phyloP scores from a whole-genome alignment of 2,113 vertebrate genomes.

The Rutilus rutilus region DNA sequence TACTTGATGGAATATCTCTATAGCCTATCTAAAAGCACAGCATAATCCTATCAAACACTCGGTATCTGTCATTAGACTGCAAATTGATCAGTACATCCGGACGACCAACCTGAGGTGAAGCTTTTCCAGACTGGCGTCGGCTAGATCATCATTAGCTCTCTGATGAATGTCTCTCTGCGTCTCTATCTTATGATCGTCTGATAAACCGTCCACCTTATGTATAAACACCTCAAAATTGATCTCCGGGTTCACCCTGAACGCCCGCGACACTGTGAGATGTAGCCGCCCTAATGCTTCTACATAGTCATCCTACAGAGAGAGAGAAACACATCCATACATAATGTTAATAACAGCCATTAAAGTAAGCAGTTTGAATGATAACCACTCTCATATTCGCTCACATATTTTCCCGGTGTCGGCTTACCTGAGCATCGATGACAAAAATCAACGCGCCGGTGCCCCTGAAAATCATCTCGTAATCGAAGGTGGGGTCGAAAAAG shows the following conservation, averaged over 20 bases:
- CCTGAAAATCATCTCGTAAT: slow-evolving; percentile 99
- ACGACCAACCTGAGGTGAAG: slow-evolving; percentile 90
- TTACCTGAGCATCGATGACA: slow-evolving; percentile 98
- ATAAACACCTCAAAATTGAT: slow-evolving; percentile 99
- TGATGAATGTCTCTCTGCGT: slow-evolving; percentile 98
- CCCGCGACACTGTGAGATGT: slow-evolving; percentile 96
- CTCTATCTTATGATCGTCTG: slow-evolving; percentile 99
- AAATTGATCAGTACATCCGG: background rate
- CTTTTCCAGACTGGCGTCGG: slow-evolving; percentile 94
- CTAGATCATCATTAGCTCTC: slow-evolving; percentile 96
- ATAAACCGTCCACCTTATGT: slow-evolving; percentile 98
- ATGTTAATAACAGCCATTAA: background rate
- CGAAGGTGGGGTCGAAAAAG: slow-evolving; percentile 97
- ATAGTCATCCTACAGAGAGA: slow-evolving; percentile 90
- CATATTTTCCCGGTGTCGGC: background rate
- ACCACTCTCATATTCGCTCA: background rate
- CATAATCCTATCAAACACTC: background rate
- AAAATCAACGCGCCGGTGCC: slow-evolving; percentile 98
- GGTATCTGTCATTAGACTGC: background rate
- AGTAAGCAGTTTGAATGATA: background rate
- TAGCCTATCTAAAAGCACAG: background rate
- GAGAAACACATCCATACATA: background rate
- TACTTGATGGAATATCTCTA: background rate
- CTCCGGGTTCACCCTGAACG: slow-evolving; percentile 96
- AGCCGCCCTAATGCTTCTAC: slow-evolving; percentile 95